Conservation (phyloP, 2,888 invertebrate species). For the Lampropteryx suffumata region DNA sequence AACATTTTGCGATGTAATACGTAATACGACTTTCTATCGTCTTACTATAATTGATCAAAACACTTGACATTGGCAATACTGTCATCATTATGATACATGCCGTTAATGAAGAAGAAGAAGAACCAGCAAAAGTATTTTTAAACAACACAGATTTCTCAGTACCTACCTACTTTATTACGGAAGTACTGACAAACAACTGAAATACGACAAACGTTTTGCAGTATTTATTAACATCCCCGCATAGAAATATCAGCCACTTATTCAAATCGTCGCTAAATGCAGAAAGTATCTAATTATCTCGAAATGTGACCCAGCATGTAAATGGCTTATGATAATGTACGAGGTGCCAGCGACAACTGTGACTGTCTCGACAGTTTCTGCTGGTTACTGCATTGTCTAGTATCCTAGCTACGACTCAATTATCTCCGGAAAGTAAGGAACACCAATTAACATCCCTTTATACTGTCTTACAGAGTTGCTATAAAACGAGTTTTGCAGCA, state of each 20-base stretch:
- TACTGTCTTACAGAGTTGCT: constrained; percentile 50
- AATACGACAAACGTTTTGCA: not conserved
- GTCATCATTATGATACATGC: no score
- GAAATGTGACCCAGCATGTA: constrained; percentile 18
- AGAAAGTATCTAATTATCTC: constrained; percentile 23
- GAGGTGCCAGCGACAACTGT: constrained; percentile 12
- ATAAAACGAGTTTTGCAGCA: constrained; percentile 45
- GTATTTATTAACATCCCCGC: constrained; percentile 21
- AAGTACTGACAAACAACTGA: no score
- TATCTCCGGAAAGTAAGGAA: constrained; percentile 63
- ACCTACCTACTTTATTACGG: no score
- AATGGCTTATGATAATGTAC: constrained; percentile 25
- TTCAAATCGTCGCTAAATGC: constrained; percentile 25
- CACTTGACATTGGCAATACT: no score
- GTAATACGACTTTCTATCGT: no score
- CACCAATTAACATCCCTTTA: constrained; percentile 73
- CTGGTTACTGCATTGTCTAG: constrained; percentile 67
- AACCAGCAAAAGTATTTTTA: no score
- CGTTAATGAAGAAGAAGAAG: no score
- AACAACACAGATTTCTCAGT: no score
- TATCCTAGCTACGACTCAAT: constrained; percentile 68
- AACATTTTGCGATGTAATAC: no score
- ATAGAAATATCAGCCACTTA: constrained; percentile 27
- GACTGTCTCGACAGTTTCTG: constrained; percentile 21
- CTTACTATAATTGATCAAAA: no score